Percentiles rank a stretch among this genome's conserved stretches.
Conservation (phyloP, 2,888 invertebrate genomes). For the Hyles lineata region DNA sequence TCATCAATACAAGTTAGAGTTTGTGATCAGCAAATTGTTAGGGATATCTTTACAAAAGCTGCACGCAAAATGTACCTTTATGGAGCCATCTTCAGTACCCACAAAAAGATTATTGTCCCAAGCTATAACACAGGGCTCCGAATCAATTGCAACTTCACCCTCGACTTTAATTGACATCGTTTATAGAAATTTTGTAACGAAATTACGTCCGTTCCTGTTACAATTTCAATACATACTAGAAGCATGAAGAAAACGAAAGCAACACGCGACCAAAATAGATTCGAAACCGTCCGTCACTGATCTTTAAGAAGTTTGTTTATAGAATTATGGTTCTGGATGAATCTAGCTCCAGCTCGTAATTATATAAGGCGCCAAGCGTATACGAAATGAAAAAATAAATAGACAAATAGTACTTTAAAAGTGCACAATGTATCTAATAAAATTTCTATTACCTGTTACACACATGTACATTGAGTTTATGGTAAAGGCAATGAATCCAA, state of each 20-base stretch:
- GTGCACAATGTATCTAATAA: not conserved
- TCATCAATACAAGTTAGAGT: too few relatives aligned
- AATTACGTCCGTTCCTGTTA: constrained; percentile 42
- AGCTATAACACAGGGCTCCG: constrained; percentile 71
- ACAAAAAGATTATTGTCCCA: constrained; percentile 70
- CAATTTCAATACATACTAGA: constrained; percentile 52
- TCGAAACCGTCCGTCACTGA: constrained; percentile 52
- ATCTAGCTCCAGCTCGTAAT: constrained; percentile 38
- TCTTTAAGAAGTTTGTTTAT: constrained; percentile 47
- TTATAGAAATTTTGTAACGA: constrained; percentile 30
- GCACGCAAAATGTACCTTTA: constrained; percentile 55
- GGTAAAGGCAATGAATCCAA: too few relatives aligned
- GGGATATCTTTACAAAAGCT: too few relatives aligned
- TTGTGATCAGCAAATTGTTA: too few relatives aligned
- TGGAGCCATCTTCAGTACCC: constrained; percentile 70
- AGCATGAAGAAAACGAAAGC: constrained; percentile 40
- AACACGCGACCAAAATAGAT: constrained; percentile 57
- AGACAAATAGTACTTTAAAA: not conserved
- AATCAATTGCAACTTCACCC: constrained; percentile 63
- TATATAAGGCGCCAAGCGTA: not conserved
- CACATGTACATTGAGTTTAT: too few relatives aligned
- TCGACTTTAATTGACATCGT: constrained; percentile 68
- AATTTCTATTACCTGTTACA: not conserved
- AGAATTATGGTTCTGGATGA: constrained; percentile 54
- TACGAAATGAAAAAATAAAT: not conserved